Evolutionary conservation across 2,797 vertebrate species (phyloP).

Genomic region (Cephalopachus bancanus): DNA sequence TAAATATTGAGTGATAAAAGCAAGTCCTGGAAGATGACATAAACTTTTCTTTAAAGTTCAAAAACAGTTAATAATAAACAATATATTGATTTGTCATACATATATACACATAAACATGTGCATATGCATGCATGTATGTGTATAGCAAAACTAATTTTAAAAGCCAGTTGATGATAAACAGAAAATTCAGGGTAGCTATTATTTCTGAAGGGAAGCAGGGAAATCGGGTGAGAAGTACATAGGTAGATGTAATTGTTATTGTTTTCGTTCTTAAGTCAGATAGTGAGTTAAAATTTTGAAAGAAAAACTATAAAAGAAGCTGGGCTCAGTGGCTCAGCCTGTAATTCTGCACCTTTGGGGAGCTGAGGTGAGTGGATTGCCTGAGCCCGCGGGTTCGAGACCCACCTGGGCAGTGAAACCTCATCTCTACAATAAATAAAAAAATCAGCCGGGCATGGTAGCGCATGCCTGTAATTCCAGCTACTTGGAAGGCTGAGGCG

Average conservation of each 20-base stretch:
- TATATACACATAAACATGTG: background rate
- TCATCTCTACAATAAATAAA: too few relatives aligned
- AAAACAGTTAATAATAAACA: slow-evolving; percentile 34
- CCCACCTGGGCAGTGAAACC: too few relatives aligned
- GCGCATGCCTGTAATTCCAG: too few relatives aligned
- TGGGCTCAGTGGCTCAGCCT: too few relatives aligned
- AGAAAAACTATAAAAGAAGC: background rate
- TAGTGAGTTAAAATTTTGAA: background rate
- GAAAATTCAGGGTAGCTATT: background rate
- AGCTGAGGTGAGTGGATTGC: too few relatives aligned
- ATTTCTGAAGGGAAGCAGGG: background rate
- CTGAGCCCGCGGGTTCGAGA: too few relatives aligned
- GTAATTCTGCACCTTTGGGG: too few relatives aligned
- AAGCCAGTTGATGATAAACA: slow-evolving; percentile 19
- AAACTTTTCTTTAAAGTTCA: slow-evolving; percentile 27
- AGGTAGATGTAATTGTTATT: background rate
- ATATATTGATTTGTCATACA: background rate
- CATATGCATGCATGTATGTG: background rate
- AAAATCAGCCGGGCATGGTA: too few relatives aligned
- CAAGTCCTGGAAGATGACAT: background rate
- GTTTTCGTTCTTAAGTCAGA: background rate
- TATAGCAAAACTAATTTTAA: background rate
- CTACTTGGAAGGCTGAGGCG: too few relatives aligned
- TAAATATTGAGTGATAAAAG: background rate
- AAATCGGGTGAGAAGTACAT: background rate